Percentiles rank a stretch among this genome's conserved stretches.
phyloP scores from a whole-genome alignment of 2,797 vertebrate species.

The Gymnothorax javanicus region DNA sequence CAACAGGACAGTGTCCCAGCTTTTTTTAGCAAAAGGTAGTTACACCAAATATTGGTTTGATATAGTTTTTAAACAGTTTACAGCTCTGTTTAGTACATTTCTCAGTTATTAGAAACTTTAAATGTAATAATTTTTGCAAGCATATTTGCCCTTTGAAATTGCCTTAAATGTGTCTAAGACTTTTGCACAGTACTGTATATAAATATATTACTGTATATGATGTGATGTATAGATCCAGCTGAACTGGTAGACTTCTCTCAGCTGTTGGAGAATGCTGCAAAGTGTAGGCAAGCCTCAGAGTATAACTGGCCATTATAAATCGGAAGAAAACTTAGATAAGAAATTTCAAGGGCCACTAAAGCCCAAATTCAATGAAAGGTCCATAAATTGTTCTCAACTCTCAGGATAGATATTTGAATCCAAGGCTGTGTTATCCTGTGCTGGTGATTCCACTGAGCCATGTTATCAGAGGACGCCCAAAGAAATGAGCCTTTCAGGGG shows the following conservation, averaged over 20 bases:
- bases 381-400: background rate
- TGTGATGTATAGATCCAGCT: background rate
- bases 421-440: background rate
- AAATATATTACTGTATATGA: too few relatives aligned
- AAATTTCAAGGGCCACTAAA: background rate
- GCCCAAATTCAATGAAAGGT: background rate
- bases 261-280: background rate
- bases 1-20: too few relatives aligned
- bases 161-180: too few relatives aligned
- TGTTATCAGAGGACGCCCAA: background rate
- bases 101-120: too few relatives aligned
- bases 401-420: background rate
- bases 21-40: too few relatives aligned
- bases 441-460: background rate
- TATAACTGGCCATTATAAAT: background rate
- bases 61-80: too few relatives aligned
- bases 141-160: too few relatives aligned
- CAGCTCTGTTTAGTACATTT: too few relatives aligned
- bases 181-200: too few relatives aligned
- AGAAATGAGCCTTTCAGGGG: background rate
- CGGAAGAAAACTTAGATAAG: background rate
- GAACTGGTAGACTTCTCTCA: background rate
- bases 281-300: background rate
- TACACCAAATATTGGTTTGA: too few relatives aligned
- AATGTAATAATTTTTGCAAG: too few relatives aligned